Evolutionary conservation across 2,888 invertebrate genomes (phyloP), one percentile per base, ranked within the genome.

Genomic region (Theretra japonica): DNA sequence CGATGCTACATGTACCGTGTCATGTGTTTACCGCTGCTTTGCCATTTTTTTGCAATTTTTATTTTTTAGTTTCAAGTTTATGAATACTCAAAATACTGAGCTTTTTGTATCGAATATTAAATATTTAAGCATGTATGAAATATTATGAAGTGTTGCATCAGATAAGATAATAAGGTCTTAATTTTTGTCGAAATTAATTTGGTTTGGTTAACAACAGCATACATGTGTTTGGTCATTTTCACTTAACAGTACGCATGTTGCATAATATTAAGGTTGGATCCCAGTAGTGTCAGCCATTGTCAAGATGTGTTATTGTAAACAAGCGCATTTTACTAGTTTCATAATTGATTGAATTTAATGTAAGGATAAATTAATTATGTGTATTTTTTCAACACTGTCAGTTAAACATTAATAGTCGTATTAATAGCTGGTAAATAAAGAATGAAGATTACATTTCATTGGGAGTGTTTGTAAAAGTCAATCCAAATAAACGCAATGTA

Each of bases 81-180:
- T 48, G 6, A 11, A 48, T 15, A 21, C 65, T 8, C 6, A 41
- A 41, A 21, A 4, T 53, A 53, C 50, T n/a, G 5, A n/a, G 6
- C n/a, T 65, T 48, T 65, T 65, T 48, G 48, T 21, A 65, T 15
- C 6, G 15, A 65, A 21, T 17, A 17, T 21, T 41, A 17, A 19
- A 15, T 28, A 28, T 7, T 33, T 62, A 33, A 62, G 28, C 5
- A 65, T 41, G 41, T 65, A 65, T 48, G 41, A 65, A 48, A 65
- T 23, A 23, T 48, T 48, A 48, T 23, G 17, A 65, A 65, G 23
- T 41, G 23, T 65, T 65, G 65, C 65, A 41, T 48, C 48, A 65
- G 65, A 48, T 48, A 65, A 41, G 21, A 15, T 17, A 48, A 8
- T 53, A n/a, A 48, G 23, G 41, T 23, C 41, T 23, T 48, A 65